phyloP scores from a whole-genome alignment of 1,140 invertebrate species.

The Ylistrum balloti region DNA sequence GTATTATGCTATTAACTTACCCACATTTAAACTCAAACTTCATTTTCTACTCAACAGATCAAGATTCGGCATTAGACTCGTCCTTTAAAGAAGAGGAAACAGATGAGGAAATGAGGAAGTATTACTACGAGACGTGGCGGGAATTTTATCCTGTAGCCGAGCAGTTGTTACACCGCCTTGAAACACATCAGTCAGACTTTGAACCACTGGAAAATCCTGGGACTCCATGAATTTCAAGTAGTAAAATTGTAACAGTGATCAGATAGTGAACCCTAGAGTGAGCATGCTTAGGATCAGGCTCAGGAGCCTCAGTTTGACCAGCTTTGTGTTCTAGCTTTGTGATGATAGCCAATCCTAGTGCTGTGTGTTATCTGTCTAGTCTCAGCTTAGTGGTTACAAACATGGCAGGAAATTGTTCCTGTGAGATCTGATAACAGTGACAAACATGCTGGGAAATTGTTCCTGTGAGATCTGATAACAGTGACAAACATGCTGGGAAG shows the following conservation, averaged over 20 bases:
- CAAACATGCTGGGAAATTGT: no score
- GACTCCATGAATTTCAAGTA: slow-evolving; percentile 47
- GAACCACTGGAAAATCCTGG: slow-evolving; percentile 76
- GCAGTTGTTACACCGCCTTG: slow-evolving; percentile 78
- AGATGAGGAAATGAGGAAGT: slow-evolving; percentile 77
- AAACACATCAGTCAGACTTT: slow-evolving; percentile 77
- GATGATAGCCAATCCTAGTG: not conserved
- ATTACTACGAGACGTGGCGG: slow-evolving; percentile 78
- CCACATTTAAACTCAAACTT: no score
- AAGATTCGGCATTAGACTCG: slow-evolving; percentile 71
- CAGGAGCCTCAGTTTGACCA: not conserved
- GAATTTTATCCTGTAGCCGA: slow-evolving; percentile 79
- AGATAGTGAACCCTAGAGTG: not conserved
- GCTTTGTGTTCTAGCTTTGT: not conserved
- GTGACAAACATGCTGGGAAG: no score
- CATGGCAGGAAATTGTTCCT: not conserved
- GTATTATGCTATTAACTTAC: no score
- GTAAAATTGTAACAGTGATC: no score
- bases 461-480: no score
- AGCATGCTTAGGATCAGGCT: not conserved
- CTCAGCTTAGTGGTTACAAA: not conserved
- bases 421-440: not conserved
- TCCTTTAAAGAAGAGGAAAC: slow-evolving; percentile 59
- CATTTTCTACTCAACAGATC: slow-evolving; percentile 69
- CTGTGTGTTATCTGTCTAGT: slow-evolving; percentile 18